Percentiles rank a stretch among this genome's conserved stretches.
phyloP scores from a whole-genome alignment of 2,888 invertebrate genomes.

The Oscheius sp. region DNA sequence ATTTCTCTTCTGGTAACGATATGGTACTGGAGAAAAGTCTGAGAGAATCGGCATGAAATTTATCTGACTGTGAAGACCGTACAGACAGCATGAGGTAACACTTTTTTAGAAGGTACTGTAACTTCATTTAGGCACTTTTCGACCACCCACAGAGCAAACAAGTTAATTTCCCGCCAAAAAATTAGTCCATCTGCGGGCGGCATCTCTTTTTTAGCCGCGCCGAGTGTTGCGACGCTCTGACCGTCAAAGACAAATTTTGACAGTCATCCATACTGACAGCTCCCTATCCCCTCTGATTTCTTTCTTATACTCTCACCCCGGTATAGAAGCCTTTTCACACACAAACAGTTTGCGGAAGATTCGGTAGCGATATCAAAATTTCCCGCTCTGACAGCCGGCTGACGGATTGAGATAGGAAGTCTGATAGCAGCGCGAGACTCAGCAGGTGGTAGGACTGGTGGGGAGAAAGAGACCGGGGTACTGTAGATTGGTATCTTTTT shows the following conservation, averaged over 20 bases:
- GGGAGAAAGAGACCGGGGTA: too few relatives aligned
- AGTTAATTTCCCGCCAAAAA: slow-evolving; percentile 15
- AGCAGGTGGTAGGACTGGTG: too few relatives aligned
- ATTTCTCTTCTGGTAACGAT: too few relatives aligned
- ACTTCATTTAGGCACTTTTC: neutral
- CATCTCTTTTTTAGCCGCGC: slow-evolving; percentile 30
- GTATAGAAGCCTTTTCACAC: neutral
- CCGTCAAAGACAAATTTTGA: neutral
- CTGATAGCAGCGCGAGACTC: neutral
- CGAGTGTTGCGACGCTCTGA: neutral
- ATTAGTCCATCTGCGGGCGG: slow-evolving; percentile 22
- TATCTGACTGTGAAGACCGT: too few relatives aligned
- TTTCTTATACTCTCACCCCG: neutral
- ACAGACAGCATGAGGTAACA: too few relatives aligned
- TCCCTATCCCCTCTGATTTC: neutral
- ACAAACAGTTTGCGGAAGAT: neutral
- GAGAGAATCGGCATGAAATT: too few relatives aligned
- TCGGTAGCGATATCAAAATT: slow-evolving; percentile 24
- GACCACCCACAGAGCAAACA: slow-evolving; percentile 1
- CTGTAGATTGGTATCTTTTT: too few relatives aligned
- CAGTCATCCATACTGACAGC: neutral
- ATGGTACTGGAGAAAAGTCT: too few relatives aligned
- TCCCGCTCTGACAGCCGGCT: slow-evolving; percentile 29
- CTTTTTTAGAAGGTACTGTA: neutral
- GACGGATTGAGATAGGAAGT: slow-evolving; percentile 34